Base-by-base conservation (phyloP, 2,113 vertebrate genomes). In the Sterrhoptilus dennistouni region DNA sequence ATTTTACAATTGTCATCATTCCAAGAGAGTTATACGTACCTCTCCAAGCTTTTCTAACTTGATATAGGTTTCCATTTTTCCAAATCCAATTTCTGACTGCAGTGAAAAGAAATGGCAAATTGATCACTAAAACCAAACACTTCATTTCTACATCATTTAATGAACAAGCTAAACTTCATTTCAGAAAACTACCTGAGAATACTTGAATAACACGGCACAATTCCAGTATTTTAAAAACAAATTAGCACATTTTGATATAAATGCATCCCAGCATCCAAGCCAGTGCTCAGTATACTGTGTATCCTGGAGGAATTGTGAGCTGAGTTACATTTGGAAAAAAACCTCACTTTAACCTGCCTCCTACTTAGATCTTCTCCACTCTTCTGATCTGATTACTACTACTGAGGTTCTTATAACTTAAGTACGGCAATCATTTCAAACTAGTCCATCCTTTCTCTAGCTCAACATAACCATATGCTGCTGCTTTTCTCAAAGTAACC, bases 31-130 rank as follows among this genome's bases (percentile, higher is more conserved):
- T 31, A 40, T 90, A 97, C 99, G 19, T 97, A 99, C 99, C 98
- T 99, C 99, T 96, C 99, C 99, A 79, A 99, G 99, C 95, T 99
- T 99, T 97, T 99, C 99, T 96, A 99, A 98, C 97, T 99, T 99
- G 96, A 99, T 98, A 95, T 99, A 99, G 25, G 99, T 99, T 98
- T 99, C 99, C 98, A 99, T 98, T 98, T 99, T 99, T 81, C 99
- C 99, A 97, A 99, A 99, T 69, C 99, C 99, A 95, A 99, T 99
- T 98, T 99, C 99, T 87, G 99, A 99, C 99, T 99, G 94, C 21
- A 97, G 83, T 77, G 87, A 96, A 97, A 97, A 96, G 82, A 95
- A 78, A 87, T 25, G 29, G 35, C 63, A 83, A 57, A 52, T 22
- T 10, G 0, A 54, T 88, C 16, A 83, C 12, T 71, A 33, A 87